Evolutionary conservation across 2,113 vertebrate genomes (phyloP), one percentile per base, ranked within the genome.

Genomic region (Turnix velox): DNA sequence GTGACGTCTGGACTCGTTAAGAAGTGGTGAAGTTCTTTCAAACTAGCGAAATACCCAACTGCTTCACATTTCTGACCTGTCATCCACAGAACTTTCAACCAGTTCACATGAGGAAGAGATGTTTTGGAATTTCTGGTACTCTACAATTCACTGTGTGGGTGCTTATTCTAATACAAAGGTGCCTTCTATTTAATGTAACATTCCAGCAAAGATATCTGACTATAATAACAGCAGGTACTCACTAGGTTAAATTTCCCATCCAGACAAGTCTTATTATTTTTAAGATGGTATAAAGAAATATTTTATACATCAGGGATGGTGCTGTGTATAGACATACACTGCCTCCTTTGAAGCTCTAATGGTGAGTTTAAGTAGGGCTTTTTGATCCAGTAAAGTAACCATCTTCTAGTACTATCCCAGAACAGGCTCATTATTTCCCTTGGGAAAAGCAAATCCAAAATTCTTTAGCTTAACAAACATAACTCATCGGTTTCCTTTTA

Each of bases 271-370:
- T 78, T 40, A 28, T 31, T 75, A 19, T 58, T 63, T 90, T 57
- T 49, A 65, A 82, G 62, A 57, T 27, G 40, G 42, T n/a, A 51
- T 2, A 14, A 24, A 82, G 15, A 3, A 19, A 2, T 40, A 16
- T 52, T 66, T 91, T 92, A n/a, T 7, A 7, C 49, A 77, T 58
- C 33, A 71, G 63, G 24, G 55, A 37, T 49, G 5, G 9, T 43
- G 2, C 23, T 62, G 13, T 4, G 0, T 51, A 6, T 9, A 63
- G 16, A 25, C 2, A 2, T 22, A 30, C 4, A 30, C 6, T 33
- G 8, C 25, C 19, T 84, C 52, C 75, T 73, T 37, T 31, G n/a
- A 45, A 49, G 28, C 12, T 75, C n/a, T 76, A 42, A 65, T 42
- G 31, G 8, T 39, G 39, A 23, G 28, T 25, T 67, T 4, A 74